Conservation (phyloP, 2,113 vertebrate genomes). For the Sterrhoptilus dennistouni region DNA sequence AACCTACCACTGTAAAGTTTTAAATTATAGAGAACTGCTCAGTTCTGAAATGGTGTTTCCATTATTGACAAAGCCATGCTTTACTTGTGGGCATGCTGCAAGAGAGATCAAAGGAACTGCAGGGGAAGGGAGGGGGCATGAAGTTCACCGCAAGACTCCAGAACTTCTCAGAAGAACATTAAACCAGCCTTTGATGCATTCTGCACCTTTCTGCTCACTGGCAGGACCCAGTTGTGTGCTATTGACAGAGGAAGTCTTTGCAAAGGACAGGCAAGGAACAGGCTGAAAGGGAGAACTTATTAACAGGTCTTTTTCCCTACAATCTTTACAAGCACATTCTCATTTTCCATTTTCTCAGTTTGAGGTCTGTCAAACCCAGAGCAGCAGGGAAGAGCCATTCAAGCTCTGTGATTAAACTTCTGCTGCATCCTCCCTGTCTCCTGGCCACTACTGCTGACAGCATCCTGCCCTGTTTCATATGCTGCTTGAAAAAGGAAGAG, state of each 20-base stretch:
- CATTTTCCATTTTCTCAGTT: not conserved
- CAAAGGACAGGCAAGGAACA: not conserved
- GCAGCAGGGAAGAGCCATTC: not conserved
- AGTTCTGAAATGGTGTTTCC: not conserved
- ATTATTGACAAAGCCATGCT: not conserved
- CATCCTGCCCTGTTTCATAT: not conserved
- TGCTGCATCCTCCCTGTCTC: not conserved
- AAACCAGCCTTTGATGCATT: not conserved
- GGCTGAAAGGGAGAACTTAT: not conserved
- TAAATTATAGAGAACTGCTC: not conserved
- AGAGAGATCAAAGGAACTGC: not conserved
- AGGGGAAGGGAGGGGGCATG: not conserved
- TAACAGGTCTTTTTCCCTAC: not conserved
- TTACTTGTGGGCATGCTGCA: not conserved
- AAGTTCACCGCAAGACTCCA: constrained; percentile 14
- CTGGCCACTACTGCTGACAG: not conserved
- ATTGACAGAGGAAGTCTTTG: not conserved
- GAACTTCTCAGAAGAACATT: not conserved
- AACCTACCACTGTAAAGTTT: not conserved
- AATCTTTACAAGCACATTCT: not conserved
- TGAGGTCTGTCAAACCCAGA: not conserved
- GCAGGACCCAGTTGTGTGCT: not conserved
- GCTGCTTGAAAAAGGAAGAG: not conserved
- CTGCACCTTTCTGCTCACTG: not conserved
- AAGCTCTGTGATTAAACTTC: not conserved